A percentile compares a stretch with the other conserved stretches of the same genome.
These are phyloP conservation scores for Peromyscus aztecus DNA, from an alignment of 2,797 vertebrate species.

Conservation along the genomic window DNA sequence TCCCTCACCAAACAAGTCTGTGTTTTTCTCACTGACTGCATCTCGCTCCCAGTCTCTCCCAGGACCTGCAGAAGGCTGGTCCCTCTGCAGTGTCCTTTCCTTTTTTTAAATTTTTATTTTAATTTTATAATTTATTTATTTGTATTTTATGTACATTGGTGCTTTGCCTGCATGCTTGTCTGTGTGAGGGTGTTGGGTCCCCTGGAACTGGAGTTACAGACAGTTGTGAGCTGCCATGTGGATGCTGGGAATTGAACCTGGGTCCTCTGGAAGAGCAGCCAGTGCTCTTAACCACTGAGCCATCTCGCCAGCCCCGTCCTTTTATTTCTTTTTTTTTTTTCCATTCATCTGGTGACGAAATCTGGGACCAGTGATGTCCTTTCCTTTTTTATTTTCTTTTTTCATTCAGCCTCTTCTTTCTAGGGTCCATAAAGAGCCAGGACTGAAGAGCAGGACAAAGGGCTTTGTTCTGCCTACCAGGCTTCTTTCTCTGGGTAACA, in stretches of 20 bases:
- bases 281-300: no score
- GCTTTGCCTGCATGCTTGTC: no score
- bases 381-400: not conserved
- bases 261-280: no score
- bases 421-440: not conserved
- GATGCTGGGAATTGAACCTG: no score
- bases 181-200: no score
- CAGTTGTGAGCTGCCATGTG: no score
- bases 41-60: not conserved
- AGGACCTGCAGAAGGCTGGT: not conserved
- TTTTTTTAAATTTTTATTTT: not conserved
- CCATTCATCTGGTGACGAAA: not conserved
- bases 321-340: not conserved
- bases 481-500: slow-evolving; percentile 8
- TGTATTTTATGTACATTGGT: no score
- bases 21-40: not conserved
- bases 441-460: not conserved
- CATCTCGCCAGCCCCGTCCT: no score
- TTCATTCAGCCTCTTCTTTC: not conserved
- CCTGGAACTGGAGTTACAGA: no score
- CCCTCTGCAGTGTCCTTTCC: not conserved
- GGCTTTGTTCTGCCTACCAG: not conserved
- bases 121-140: no score
- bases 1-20: not conserved
- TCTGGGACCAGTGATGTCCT: not conserved